A percentile compares a stretch with the other conserved stretches of the same genome.
phyloP scores from a whole-genome alignment of 2,797 vertebrate species.

The Mus minutoides region DNA sequence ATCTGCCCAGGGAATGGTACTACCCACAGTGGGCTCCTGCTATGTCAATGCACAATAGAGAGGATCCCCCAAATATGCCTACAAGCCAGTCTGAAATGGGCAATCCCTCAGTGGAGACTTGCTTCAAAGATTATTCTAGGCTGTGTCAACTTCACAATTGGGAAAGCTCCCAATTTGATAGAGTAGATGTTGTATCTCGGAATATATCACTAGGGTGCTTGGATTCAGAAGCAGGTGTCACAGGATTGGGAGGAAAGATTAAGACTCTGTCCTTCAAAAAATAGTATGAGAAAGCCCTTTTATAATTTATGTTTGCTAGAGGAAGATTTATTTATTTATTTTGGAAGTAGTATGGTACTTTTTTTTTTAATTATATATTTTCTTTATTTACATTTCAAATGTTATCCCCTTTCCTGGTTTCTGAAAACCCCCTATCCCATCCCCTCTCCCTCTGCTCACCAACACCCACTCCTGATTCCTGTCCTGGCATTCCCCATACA shows the following conservation, averaged over 20 bases:
- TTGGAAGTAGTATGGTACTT: too few species aligned
- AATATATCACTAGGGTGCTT: not conserved
- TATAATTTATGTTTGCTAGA: not conserved
- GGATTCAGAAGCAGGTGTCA: not conserved
- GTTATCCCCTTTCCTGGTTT: too few species aligned
- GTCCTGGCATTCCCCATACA: too few species aligned
- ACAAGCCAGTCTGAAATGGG: not conserved
- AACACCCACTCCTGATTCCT: too few species aligned
- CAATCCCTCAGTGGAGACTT: not conserved
- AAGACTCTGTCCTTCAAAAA: not conserved
- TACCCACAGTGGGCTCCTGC: not conserved
- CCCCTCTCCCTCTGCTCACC: too few species aligned
- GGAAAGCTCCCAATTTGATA: not conserved
- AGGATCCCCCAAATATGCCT: not conserved
- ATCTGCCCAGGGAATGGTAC: not conserved
- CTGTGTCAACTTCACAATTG: not conserved
- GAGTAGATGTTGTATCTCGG: not conserved
- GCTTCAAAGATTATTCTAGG: not conserved
- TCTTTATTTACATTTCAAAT: too few species aligned
- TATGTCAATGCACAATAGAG: too few species aligned
- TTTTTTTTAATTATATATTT: too few species aligned
- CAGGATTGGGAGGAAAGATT: not conserved
- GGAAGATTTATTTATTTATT: not conserved
- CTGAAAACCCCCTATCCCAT: too few species aligned
- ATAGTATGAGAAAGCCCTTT: not conserved